Evolutionary conservation across 2,888 invertebrate genomes (phyloP).

Genomic region (Eupithecia tripunctaria): DNA sequence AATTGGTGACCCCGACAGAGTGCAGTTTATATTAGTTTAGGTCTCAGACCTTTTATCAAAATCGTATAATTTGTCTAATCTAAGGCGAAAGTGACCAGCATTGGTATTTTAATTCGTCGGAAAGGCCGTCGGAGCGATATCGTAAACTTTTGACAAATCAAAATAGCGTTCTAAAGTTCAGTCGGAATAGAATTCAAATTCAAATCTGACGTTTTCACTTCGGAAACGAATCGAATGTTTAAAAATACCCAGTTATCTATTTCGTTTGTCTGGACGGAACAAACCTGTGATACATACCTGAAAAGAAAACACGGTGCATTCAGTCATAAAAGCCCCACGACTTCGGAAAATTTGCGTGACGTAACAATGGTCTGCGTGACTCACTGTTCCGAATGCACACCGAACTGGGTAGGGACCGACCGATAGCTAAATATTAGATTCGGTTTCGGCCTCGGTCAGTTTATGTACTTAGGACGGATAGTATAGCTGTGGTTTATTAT

Average conservation of each 20-base stretch:
- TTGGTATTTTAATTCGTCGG: no score
- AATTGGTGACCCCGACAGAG: neutral
- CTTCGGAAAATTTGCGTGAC: slow-evolving; percentile 61
- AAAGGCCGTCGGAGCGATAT: no score
- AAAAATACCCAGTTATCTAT: no score
- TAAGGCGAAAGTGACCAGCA: neutral
- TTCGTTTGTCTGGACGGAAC: no score
- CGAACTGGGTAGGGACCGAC: slow-evolving; percentile 47
- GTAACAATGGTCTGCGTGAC: slow-evolving; percentile 53
- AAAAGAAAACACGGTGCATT: slow-evolving; percentile 20
- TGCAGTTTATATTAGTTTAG: no score
- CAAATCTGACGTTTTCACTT: no score
- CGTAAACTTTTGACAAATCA: no score
- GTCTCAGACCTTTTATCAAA: neutral
- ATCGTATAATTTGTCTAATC: neutral
- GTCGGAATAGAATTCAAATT: no score
- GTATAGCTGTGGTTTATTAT: neutral
- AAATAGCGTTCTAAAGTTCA: no score
- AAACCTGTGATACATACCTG: slow-evolving; percentile 2
- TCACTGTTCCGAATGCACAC: slow-evolving; percentile 53
- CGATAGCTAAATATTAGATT: slow-evolving; percentile 10
- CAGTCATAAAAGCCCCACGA: slow-evolving; percentile 43
- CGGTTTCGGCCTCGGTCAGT: slow-evolving; percentile 20
- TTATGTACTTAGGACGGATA: neutral
- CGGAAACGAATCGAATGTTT: no score